Evolutionary conservation across 2,113 vertebrate genomes (phyloP).

Genomic region (Colius striatus): DNA sequence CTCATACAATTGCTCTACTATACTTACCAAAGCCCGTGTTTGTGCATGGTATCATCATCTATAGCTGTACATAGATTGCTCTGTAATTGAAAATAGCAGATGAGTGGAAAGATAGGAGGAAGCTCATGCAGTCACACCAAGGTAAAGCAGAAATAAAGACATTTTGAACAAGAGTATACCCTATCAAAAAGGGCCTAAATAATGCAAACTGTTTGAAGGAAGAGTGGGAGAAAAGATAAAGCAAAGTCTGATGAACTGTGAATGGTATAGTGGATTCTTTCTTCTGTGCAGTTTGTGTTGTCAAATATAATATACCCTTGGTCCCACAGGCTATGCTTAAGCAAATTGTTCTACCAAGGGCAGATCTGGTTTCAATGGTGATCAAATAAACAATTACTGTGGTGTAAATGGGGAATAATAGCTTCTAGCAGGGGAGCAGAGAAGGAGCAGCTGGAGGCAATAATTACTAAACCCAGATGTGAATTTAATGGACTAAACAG

Average conservation of each 20-base stretch:
- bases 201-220: neutral
- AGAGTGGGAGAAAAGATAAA: neutral
- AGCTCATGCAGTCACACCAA: neutral
- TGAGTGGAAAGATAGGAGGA: neutral
- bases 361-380: constrained; percentile 14
- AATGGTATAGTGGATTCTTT: neutral
- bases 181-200: neutral
- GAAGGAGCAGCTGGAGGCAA: constrained; percentile 49
- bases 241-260: neutral
- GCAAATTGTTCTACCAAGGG: constrained; percentile 4
- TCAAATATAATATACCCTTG: neutral
- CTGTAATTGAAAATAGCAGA: neutral
- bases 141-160: neutral
- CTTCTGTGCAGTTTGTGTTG: neutral
- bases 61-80: neutral
- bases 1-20: neutral
- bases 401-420: constrained; percentile 15
- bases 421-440: constrained; percentile 46
- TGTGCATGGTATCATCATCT: neutral
- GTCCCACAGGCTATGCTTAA: constrained; percentile 5
- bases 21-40: neutral
- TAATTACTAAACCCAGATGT: constrained; percentile 49
- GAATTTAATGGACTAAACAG: constrained; percentile 24
- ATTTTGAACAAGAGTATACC: neutral
- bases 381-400: constrained; percentile 53